A percentile compares a stretch with the other conserved stretches of the same genome.
These are phyloP conservation scores for Pachyrhynchus sulphureomaculatus DNA, from an alignment of 1,140 invertebrate genomes.

Conservation along the genomic window DNA sequence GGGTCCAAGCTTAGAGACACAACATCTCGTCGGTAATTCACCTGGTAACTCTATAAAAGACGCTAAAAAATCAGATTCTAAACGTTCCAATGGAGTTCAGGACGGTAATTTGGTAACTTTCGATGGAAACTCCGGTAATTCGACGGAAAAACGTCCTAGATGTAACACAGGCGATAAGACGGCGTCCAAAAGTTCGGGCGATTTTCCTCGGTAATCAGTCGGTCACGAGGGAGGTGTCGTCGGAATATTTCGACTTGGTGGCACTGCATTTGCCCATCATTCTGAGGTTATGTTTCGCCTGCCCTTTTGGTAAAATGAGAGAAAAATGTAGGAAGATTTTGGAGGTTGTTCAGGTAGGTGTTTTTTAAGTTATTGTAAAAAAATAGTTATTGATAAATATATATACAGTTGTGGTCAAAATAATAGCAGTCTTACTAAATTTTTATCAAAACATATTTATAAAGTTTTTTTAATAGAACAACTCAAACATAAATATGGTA, in stretches of 20 bases:
- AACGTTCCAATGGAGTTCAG: not conserved
- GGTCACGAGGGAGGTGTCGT: constrained; percentile 12
- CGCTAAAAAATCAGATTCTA: not conserved
- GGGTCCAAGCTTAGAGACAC: too few species aligned
- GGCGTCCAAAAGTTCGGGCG: constrained; percentile 9
- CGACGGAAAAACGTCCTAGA: constrained; percentile 18
- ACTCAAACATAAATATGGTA: too few species aligned
- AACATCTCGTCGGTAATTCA: too few species aligned
- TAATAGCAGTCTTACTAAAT: too few species aligned
- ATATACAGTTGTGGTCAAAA: too few species aligned
- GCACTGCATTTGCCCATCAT: constrained; percentile 60
- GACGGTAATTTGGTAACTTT: not conserved
- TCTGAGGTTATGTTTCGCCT: constrained; percentile 59
- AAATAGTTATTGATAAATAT: too few species aligned
- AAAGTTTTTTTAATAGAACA: too few species aligned
- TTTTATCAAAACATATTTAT: too few species aligned
- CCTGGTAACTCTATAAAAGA: not conserved
- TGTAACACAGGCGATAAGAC: constrained; percentile 26
- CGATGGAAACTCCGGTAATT: not conserved
- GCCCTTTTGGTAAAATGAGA: constrained; percentile 60
- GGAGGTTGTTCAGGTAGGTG: constrained; percentile 58
- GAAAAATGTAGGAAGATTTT: constrained; percentile 60
- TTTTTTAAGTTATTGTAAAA: too few species aligned
- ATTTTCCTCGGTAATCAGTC: constrained; percentile 12
- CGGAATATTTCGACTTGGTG: constrained; percentile 58